These are phyloP conservation scores for Laticauda colubrina DNA, from an alignment of 2,113 vertebrate genomes.

Conservation along the genomic window DNA sequence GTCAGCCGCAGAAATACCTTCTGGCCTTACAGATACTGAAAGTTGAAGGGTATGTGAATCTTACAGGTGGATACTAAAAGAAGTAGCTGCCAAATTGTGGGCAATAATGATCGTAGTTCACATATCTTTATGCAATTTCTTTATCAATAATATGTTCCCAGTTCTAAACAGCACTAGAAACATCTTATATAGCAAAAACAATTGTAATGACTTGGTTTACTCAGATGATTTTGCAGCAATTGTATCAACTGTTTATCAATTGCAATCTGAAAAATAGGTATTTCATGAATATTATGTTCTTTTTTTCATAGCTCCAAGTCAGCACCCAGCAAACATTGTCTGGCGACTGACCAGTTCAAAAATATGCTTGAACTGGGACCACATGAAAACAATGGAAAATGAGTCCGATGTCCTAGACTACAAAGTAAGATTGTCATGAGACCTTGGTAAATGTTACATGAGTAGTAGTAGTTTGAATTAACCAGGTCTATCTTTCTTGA, in stretches of 20 bases:
- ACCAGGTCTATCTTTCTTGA: neutral
- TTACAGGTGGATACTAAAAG: neutral
- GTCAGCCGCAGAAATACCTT: neutral
- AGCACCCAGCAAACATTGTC: constrained; percentile 81
- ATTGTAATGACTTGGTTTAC: constrained; percentile 17
- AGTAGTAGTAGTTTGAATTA: neutral
- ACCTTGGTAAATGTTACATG: neutral
- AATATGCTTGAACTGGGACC: constrained; percentile 88
- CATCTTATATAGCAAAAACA: constrained; percentile 29
- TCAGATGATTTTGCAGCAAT: constrained; percentile 31
- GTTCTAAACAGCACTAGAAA: constrained; percentile 37
- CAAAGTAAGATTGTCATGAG: constrained; percentile 74
- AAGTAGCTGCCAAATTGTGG: neutral
- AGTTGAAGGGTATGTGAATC: neutral
- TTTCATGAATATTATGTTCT: constrained; percentile 49
- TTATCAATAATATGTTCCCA: constrained; percentile 33
- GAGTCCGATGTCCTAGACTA: constrained; percentile 89
- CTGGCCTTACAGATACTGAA: neutral
- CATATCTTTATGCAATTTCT: constrained; percentile 47
- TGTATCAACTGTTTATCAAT: constrained; percentile 18
- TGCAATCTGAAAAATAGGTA: constrained; percentile 29
- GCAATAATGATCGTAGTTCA: constrained; percentile 31
- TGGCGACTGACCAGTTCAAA: constrained; percentile 88
- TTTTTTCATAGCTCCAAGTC: constrained; percentile 79
- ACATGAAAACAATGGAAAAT: constrained; percentile 87